Conservation (phyloP, 2,888 invertebrate genomes). For the Hipparchia semele region DNA sequence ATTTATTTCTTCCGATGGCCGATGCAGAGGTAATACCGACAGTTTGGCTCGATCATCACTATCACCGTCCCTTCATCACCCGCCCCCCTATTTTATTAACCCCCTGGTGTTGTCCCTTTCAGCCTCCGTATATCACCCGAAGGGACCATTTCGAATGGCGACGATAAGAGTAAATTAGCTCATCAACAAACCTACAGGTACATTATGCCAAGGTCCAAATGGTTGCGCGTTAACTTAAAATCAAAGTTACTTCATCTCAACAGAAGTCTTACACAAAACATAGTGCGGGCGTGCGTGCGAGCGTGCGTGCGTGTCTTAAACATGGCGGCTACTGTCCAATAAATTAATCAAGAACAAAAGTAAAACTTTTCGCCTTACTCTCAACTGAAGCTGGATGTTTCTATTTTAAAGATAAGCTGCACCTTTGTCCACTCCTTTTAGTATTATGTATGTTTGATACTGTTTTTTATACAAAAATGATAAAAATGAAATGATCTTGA, state of each 20-base stretch:
- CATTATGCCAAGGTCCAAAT: slow-evolving; percentile 46
- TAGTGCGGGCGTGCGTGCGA: background rate
- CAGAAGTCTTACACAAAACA: background rate
- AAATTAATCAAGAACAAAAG: too few relatives aligned
- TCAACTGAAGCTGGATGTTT: too few relatives aligned
- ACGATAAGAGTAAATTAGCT: slow-evolving; percentile 86
- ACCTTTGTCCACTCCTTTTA: too few relatives aligned
- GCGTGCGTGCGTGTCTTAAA: background rate
- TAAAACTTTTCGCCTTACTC: too few relatives aligned
- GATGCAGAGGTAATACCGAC: slow-evolving; percentile 75
- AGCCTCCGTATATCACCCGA: slow-evolving; percentile 84
- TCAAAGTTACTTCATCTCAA: background rate
- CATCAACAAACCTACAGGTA: slow-evolving; percentile 91
- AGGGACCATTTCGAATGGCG: slow-evolving; percentile 84
- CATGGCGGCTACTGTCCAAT: background rate
- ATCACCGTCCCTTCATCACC: slow-evolving; percentile 56
- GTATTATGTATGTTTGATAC: too few relatives aligned
- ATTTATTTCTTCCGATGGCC: slow-evolving; percentile 67
- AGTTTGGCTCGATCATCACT: slow-evolving; percentile 61
- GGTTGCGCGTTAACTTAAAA: slow-evolving; percentile 13
- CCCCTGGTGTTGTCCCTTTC: slow-evolving; percentile 81
- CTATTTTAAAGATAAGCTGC: too few relatives aligned
- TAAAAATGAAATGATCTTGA: too few relatives aligned
- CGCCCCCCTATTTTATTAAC: slow-evolving; percentile 67
- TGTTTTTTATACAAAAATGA: too few relatives aligned